Conservation (phyloP, 2,113 vertebrate genomes). For the Erpornis zantholeuca region DNA sequence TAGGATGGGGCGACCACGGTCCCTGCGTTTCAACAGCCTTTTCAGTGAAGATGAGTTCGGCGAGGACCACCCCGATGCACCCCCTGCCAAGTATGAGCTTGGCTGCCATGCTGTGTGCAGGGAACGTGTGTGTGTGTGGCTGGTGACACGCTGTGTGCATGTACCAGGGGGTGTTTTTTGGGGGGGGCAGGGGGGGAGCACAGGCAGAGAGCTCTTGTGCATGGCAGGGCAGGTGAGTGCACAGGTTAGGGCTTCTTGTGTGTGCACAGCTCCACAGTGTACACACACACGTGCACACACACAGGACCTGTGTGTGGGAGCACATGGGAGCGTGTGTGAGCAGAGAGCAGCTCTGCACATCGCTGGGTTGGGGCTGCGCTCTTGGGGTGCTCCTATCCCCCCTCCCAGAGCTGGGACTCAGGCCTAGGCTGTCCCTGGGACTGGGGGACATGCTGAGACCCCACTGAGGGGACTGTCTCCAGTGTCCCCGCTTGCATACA, state of each 20-base stretch:
- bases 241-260: background rate
- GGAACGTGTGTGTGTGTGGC: background rate
- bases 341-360: fast-evolving
- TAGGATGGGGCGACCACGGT: background rate
- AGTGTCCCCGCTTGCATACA: background rate
- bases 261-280: background rate
- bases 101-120: background rate
- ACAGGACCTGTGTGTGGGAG: fast-evolving
- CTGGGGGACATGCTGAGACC: fast-evolving
- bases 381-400: background rate
- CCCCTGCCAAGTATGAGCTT: background rate
- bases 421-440: background rate
- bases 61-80: background rate
- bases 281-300: fast-evolving
- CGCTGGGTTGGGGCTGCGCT: background rate
- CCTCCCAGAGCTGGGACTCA: background rate
- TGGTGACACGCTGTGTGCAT: background rate
- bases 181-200: too few relatives aligned
- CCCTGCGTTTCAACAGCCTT: background rate
- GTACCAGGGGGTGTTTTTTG: background rate
- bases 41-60: conserved; percentile 9
- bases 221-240: background rate
- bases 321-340: fast-evolving
- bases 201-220: background rate
- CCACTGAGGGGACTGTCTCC: background rate